phyloP scores from a whole-genome alignment of 30 jellyfish, hydroid and myxozoan species.

The Mastigias papua region DNA sequence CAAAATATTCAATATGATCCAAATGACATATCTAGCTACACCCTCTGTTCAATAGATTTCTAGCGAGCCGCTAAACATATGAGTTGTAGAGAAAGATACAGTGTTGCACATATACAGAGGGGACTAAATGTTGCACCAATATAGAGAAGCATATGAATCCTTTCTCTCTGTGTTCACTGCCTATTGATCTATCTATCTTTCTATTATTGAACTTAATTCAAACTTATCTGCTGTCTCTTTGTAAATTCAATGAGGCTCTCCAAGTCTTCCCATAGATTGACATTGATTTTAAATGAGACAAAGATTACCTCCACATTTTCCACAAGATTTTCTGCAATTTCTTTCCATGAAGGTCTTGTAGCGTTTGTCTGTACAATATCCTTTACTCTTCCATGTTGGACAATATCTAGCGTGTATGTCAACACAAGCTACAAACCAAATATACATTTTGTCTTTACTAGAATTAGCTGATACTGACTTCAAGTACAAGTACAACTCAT shows the following conservation, averaged over 20 bases:
- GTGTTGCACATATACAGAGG: neutral
- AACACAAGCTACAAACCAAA: neutral
- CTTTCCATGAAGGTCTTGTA: conserved; percentile 7
- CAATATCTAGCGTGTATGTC: neutral
- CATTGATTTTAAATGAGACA: neutral
- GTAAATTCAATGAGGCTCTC: neutral
- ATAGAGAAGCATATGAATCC: neutral
- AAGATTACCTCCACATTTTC: conserved; percentile 4
- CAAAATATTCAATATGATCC: too few species aligned
- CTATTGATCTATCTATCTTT: neutral
- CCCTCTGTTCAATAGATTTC: too few species aligned
- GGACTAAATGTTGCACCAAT: neutral
- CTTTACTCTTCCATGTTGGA: conserved; percentile 35
- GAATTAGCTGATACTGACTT: neutral
- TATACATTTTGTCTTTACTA: neutral
- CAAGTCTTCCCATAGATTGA: neutral
- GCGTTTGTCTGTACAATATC: conserved; percentile 42
- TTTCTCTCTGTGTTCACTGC: neutral
- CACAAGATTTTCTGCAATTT: conserved; percentile 57
- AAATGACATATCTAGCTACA: too few species aligned
- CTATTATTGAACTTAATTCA: neutral
- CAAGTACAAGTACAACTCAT: too few species aligned
- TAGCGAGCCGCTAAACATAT: neutral
- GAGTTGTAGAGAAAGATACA: neutral
- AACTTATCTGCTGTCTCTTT: neutral